A percentile compares a stretch with the other conserved stretches of the same genome.
phyloP scores from a whole-genome alignment of 2,888 invertebrate genomes.

The Pogonocherus hispidulus region DNA sequence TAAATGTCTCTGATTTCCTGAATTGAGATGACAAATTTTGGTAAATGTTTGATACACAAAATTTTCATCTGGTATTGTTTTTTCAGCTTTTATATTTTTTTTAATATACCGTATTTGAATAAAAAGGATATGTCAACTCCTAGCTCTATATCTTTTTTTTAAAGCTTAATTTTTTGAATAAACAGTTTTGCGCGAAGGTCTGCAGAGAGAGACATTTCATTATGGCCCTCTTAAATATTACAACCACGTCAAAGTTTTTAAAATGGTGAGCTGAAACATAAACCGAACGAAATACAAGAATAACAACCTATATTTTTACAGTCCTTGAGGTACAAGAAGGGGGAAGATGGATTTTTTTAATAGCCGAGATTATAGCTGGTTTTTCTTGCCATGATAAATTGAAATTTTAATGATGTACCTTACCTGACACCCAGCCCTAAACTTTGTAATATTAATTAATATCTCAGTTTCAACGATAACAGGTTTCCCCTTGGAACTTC shows the following conservation, averaged over 20 bases:
- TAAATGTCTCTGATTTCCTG: too few species aligned
- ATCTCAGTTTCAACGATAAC: not conserved
- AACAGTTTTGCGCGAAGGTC: too few species aligned
- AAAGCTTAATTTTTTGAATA: too few species aligned
- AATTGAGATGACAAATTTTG: too few species aligned
- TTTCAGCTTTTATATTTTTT: too few species aligned
- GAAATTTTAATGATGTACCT: slow-evolving; percentile 1
- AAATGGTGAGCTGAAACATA: not conserved
- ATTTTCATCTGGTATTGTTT: too few species aligned
- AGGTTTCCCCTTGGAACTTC: not conserved
- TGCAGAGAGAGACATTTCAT: too few species aligned
- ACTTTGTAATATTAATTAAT: not conserved
- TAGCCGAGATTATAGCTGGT: not conserved
- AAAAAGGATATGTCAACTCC: too few species aligned
- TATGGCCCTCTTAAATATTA: not conserved
- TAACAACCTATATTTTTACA: not conserved
- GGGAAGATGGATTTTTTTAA: not conserved
- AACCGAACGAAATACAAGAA: not conserved
- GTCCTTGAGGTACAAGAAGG: not conserved
- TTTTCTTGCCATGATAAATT: slow-evolving; percentile 4
- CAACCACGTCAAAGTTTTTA: not conserved
- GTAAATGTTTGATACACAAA: too few species aligned
- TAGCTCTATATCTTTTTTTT: too few species aligned
- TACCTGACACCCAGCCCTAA: not conserved
- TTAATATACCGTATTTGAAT: too few species aligned